phyloP scores from a whole-genome alignment of 2,113 vertebrate genomes.

The Malurus melanocephalus region DNA sequence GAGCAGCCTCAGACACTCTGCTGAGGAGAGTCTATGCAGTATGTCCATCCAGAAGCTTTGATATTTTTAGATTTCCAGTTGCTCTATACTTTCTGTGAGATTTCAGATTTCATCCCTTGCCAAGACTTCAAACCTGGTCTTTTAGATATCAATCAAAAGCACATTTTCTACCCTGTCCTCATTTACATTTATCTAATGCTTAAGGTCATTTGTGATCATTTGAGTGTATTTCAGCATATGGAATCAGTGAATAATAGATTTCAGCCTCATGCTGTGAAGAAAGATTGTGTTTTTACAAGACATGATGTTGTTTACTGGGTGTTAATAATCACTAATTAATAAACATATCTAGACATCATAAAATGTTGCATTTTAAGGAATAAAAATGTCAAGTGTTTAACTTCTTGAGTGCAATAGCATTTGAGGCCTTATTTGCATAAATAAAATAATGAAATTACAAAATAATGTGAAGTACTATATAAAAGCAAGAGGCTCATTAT shows the following conservation, averaged over 20 bases:
- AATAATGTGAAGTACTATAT: slow-evolving; percentile 4
- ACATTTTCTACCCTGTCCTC: slow-evolving; percentile 74
- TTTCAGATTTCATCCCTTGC: slow-evolving; percentile 62
- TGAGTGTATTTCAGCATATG: slow-evolving; percentile 84
- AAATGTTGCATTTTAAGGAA: slow-evolving; percentile 73
- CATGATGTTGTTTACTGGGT: slow-evolving; percentile 99
- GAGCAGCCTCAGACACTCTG: neutral
- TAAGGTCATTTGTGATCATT: slow-evolving; percentile 91
- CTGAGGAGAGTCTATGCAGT: neutral
- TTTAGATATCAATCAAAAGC: slow-evolving; percentile 82
- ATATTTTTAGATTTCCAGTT: neutral
- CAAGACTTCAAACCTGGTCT: slow-evolving; percentile 71
- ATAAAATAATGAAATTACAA: slow-evolving; percentile 61
- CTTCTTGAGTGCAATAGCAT: slow-evolving; percentile 43
- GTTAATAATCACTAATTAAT: slow-evolving; percentile 99
- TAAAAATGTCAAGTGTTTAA: slow-evolving; percentile 80
- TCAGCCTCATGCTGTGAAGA: slow-evolving; percentile 83
- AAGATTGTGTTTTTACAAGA: slow-evolving; percentile 95
- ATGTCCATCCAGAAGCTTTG: neutral
- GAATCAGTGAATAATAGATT: slow-evolving; percentile 87
- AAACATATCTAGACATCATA: slow-evolving; percentile 85
- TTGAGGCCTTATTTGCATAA: slow-evolving; percentile 49
- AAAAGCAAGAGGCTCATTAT: neutral
- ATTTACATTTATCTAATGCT: slow-evolving; percentile 86
- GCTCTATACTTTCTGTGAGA: slow-evolving; percentile 24